Evolutionary conservation across 2,113 vertebrate species (phyloP).

Genomic region (Ia io): DNA sequence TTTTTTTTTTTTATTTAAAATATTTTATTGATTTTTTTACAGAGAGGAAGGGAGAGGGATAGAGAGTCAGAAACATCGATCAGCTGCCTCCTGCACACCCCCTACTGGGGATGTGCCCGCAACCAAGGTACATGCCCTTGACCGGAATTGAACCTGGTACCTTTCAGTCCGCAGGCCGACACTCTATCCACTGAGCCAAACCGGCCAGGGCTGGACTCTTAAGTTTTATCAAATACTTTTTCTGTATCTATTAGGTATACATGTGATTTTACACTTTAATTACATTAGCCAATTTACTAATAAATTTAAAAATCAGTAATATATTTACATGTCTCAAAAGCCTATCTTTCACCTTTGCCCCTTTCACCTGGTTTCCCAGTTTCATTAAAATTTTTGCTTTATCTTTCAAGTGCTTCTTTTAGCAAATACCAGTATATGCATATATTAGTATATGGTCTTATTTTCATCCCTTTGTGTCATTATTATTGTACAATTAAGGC

Average conservation of each 20-base stretch:
- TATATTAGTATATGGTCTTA: neutral
- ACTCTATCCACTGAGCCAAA: too few relatives aligned
- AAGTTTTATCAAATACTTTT: constrained; percentile 1
- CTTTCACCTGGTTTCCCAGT: neutral
- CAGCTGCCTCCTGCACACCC: too few relatives aligned
- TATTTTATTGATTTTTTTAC: too few relatives aligned
- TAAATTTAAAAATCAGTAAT: neutral
- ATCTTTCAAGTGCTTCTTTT: neutral
- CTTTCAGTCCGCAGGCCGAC: too few relatives aligned
- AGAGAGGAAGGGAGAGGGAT: too few relatives aligned
- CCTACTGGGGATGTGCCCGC: too few relatives aligned
- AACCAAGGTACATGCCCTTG: too few relatives aligned
- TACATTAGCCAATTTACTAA: neutral
- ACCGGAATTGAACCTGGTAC: too few relatives aligned
- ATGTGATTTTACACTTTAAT: constrained; percentile 13
- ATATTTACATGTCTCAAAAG: neutral
- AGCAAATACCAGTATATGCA: neutral
- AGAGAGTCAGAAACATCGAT: too few relatives aligned
- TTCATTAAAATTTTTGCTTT: neutral
- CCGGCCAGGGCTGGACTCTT: too few relatives aligned
- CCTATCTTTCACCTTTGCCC: neutral
- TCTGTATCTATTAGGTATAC: neutral
- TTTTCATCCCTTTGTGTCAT: neutral
- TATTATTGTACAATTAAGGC: constrained; percentile 24
- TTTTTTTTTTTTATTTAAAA: too few relatives aligned